A percentile compares a stretch with the other conserved stretches of the same genome.
Conservation (phyloP, 2,113 vertebrate species). For the Microcebus lehilahytsara region DNA sequence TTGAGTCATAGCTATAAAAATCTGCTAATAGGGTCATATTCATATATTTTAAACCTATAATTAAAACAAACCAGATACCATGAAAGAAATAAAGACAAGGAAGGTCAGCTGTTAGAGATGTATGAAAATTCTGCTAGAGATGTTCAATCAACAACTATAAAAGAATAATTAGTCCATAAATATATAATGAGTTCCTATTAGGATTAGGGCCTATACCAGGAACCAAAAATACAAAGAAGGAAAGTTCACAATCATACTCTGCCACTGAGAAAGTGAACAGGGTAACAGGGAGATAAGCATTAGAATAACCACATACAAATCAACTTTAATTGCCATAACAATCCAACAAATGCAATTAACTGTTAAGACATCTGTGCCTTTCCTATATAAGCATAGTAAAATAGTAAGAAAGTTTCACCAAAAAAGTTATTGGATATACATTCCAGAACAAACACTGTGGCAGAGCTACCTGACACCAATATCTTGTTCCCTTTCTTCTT, state of each 20-base stretch:
- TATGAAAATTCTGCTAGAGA: neutral
- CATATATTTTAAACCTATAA: neutral
- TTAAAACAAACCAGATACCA: neutral
- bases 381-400: neutral
- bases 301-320: neutral
- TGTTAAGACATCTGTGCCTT: neutral
- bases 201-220: neutral
- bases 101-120: neutral
- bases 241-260: neutral
- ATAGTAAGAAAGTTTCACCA: neutral
- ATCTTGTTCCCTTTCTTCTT: neutral
- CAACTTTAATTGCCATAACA: neutral
- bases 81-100: neutral
- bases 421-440: neutral
- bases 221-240: neutral
- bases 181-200: neutral
- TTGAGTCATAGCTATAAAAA: neutral
- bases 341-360: neutral
- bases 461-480: neutral
- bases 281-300: neutral
- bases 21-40: neutral
- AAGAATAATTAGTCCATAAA: neutral
- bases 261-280: slow-evolving; percentile 5
- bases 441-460: neutral
- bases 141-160: neutral